Percentiles rank a stretch among this genome's conserved stretches.
These are phyloP conservation scores for Nowickia ferox DNA, from an alignment of 2,888 invertebrate genomes.

Conservation along the genomic window DNA sequence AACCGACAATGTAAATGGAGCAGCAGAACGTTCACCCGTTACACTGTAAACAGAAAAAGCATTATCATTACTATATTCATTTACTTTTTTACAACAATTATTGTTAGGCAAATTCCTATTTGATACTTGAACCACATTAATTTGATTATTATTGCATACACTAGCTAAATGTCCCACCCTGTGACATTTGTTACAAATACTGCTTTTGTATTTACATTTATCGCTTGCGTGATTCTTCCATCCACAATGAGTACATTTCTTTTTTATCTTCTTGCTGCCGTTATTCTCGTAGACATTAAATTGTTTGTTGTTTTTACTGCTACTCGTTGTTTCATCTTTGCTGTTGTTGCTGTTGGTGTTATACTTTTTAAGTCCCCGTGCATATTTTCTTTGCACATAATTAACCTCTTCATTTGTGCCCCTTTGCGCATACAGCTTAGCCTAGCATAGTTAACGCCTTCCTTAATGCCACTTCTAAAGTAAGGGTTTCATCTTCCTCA, in stretches of 20 bases:
- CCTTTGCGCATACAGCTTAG: constrained; percentile 14
- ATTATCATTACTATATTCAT: constrained; percentile 24
- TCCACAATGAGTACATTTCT: constrained; percentile 24
- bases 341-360: constrained; percentile 18
- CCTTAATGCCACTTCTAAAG: constrained; percentile 4
- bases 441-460: constrained; percentile 38
- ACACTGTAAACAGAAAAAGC: constrained; percentile 30
- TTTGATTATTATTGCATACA: constrained; percentile 27
- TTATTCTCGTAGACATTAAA: constrained; percentile 30
- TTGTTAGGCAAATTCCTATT: not conserved
- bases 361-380: not conserved
- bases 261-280: constrained; percentile 16
- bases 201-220: too few relatives aligned
- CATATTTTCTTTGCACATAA: constrained; percentile 27
- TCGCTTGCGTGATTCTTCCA: too few relatives aligned
- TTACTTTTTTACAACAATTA: constrained; percentile 12
- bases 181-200: constrained; percentile 20
- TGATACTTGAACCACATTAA: constrained; percentile 20
- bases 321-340: not conserved
- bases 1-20: constrained; percentile 34
- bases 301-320: constrained; percentile 14
- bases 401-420: constrained; percentile 30
- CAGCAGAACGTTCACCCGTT: constrained; percentile 48
- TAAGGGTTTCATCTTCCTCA: constrained; percentile 28
- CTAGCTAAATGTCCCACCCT: constrained; percentile 38